Evolutionary conservation across 2,113 vertebrate genomes (phyloP).

Genomic region (Leptodactylus fuscus): DNA sequence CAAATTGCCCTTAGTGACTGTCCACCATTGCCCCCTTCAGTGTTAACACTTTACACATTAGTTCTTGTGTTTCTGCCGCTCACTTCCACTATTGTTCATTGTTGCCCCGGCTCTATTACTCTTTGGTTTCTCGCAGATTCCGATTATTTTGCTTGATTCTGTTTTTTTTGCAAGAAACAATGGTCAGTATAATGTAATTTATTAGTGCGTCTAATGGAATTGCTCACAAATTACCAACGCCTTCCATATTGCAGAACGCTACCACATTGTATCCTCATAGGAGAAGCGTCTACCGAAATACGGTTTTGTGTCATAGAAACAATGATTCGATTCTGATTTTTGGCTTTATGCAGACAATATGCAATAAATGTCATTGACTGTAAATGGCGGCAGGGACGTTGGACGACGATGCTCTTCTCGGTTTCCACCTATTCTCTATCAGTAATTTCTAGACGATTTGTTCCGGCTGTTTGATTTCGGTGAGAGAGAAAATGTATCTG

Average conservation of each 20-base stretch:
- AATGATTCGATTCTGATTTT: background rate
- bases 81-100: too few species aligned
- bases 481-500: background rate
- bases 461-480: background rate
- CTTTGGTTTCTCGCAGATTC: background rate
- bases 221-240: background rate
- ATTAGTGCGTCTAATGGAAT: background rate
- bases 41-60: too few species aligned
- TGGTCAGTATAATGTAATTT: background rate
- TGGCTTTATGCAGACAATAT: background rate
- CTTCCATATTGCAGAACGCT: background rate
- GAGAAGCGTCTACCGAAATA: background rate
- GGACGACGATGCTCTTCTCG: background rate
- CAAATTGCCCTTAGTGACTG: too few species aligned
- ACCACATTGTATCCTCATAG: background rate
- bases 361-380: background rate
- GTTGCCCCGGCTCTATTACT: too few species aligned
- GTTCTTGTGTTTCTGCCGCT: too few species aligned
- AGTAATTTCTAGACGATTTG: background rate
- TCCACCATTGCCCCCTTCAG: too few species aligned
- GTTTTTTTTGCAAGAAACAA: background rate
- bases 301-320: background rate
- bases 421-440: background rate
- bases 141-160: background rate
- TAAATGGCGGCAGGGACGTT: background rate